Conservation (phyloP, 2,113 vertebrate genomes). For the Chaetops frenatus region DNA sequence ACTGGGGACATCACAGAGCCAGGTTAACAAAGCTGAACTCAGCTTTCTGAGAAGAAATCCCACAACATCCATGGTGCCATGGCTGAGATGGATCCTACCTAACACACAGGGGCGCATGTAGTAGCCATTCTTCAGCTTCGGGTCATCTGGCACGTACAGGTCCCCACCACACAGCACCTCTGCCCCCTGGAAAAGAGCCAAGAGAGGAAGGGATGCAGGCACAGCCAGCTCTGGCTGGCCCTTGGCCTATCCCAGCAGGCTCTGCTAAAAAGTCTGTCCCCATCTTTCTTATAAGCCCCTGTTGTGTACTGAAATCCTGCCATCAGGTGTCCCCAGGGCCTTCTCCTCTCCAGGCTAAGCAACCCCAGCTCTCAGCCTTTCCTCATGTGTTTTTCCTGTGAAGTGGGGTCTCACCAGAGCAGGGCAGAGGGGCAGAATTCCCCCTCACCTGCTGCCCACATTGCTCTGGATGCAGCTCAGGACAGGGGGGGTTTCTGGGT, state of each 20-base stretch:
- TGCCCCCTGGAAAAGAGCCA: slow-evolving; percentile 79
- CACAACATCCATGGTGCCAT: background rate
- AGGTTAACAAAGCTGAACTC: background rate
- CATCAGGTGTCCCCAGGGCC: background rate
- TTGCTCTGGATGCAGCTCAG: background rate
- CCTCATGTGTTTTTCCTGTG: background rate
- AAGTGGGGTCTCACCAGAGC: background rate
- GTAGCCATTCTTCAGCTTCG: slow-evolving; percentile 85
- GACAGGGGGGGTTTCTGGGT: background rate
- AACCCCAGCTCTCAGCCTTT: background rate
- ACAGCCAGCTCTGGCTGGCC: background rate
- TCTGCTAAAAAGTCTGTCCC: background rate
- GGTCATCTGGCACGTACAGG: slow-evolving; percentile 76
- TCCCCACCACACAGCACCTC: slow-evolving; percentile 89
- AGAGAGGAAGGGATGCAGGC: background rate
- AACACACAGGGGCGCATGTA: slow-evolving; percentile 91
- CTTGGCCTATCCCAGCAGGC: background rate
- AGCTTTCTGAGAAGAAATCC: background rate
- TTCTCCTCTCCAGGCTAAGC: background rate
- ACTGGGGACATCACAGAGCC: background rate
- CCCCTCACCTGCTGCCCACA: background rate
- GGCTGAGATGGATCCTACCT: slow-evolving; percentile 64
- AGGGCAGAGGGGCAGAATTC: background rate
- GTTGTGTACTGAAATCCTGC: background rate
- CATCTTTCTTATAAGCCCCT: background rate